Conservation (phyloP, 2,797 vertebrate species). For the Pristis pectinata region DNA sequence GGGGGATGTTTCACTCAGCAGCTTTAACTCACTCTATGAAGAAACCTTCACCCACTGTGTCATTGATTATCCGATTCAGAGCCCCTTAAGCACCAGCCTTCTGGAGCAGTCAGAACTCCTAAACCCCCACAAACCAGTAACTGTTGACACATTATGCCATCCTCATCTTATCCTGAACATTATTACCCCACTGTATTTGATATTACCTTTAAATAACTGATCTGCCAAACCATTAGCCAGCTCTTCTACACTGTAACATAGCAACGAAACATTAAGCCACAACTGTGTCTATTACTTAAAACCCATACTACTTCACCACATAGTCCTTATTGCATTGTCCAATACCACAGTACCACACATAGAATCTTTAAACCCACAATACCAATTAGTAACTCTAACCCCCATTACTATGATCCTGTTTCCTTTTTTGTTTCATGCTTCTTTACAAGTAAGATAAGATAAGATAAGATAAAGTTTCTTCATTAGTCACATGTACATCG, state of each 20-base stretch:
- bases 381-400: too few species aligned
- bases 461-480: too few species aligned
- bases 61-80: not conserved
- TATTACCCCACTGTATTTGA: not conserved
- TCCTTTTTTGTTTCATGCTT: too few species aligned
- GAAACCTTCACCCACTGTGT: not conserved
- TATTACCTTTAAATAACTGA: not conserved
- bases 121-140: not conserved
- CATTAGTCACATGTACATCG: too few species aligned
- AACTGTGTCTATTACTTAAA: too few species aligned
- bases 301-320: not conserved
- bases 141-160: not conserved
- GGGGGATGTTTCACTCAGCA: not conserved
- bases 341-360: too few species aligned
- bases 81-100: not conserved
- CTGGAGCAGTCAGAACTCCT: not conserved
- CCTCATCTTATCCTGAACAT: not conserved
- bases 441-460: too few species aligned
- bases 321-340: not conserved
- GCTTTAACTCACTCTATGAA: not conserved
- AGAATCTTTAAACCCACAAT: too few species aligned
- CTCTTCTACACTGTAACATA: not conserved
- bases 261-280: not conserved
- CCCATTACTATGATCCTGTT: too few species aligned
- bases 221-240: not conserved